These are phyloP conservation scores for Nomada ferruginata DNA, from an alignment of 2,888 invertebrate genomes.

Conservation along the genomic window DNA sequence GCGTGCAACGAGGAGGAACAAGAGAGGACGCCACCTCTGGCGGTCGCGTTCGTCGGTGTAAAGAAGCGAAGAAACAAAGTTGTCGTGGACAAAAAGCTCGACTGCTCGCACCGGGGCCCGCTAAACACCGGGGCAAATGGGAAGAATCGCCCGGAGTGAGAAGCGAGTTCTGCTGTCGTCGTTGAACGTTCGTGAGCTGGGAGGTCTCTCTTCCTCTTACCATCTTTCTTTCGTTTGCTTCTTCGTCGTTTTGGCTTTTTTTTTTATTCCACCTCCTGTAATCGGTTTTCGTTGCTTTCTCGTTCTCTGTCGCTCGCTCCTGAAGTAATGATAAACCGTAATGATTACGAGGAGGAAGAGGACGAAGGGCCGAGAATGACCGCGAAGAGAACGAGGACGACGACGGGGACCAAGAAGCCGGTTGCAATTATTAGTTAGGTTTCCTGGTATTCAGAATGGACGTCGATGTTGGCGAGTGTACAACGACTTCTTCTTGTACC, in stretches of 20 bases:
- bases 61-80: conserved; percentile 42
- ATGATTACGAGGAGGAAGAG: conserved; percentile 45
- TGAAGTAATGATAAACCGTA: conserved; percentile 64
- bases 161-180: conserved; percentile 43
- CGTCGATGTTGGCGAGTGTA: conserved; percentile 12
- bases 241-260: neutral
- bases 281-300: neutral
- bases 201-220: conserved; percentile 44
- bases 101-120: conserved; percentile 22
- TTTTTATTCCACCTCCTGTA: too few species aligned
- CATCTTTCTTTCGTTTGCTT: neutral
- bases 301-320: conserved; percentile 2
- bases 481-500: neutral
- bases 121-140: conserved; percentile 62
- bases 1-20: conserved; percentile 9
- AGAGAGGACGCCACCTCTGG: neutral
- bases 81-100: conserved; percentile 50
- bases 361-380: neutral
- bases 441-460: conserved; percentile 59
- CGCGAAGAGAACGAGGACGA: conserved; percentile 13
- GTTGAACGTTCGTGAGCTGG: conserved; percentile 32
- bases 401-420: conserved; percentile 18
- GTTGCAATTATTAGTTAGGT: conserved; percentile 66
- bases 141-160: conserved; percentile 63
- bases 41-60: conserved; percentile 9